phyloP scores from a whole-genome alignment of 2,888 invertebrate genomes.

The Andrena bicolor region DNA sequence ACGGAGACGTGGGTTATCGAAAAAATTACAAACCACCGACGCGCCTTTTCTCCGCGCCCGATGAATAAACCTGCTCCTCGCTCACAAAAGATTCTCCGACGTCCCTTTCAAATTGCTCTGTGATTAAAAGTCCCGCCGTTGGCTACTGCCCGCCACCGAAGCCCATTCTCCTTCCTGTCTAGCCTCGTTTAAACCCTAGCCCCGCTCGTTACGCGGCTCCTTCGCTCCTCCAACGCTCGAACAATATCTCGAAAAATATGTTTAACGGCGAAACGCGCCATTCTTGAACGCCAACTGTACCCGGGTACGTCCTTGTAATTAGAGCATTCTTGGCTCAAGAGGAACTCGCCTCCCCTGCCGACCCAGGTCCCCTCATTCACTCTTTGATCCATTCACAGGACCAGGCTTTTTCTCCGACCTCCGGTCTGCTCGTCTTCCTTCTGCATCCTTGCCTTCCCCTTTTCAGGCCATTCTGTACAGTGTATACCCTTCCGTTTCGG shows the following conservation, averaged over 20 bases:
- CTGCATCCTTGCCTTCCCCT: slow-evolving; percentile 9
- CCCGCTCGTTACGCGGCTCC: background rate
- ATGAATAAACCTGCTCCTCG: slow-evolving; percentile 37
- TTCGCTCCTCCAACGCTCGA: slow-evolving; percentile 1
- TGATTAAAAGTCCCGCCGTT: slow-evolving; percentile 75
- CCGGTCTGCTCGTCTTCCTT: slow-evolving; percentile 8
- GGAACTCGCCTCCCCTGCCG: background rate
- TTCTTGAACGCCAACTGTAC: slow-evolving; percentile 16
- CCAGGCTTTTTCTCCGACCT: slow-evolving; percentile 8
- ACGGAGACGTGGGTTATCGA: slow-evolving; percentile 31
- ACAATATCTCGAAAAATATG: slow-evolving; percentile 25
- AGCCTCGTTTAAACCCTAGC: slow-evolving; percentile 3
- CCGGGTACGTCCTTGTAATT: slow-evolving; percentile 40
- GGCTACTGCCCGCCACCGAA: slow-evolving; percentile 38
- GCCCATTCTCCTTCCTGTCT: slow-evolving; percentile 32
- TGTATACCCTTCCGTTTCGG: slow-evolving; percentile 9
- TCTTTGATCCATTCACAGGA: slow-evolving; percentile 42
- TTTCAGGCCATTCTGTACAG: slow-evolving; percentile 13
- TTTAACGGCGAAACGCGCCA: slow-evolving; percentile 28
- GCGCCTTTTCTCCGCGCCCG: slow-evolving; percentile 2
- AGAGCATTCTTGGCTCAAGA: slow-evolving; percentile 42
- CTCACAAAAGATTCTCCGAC: slow-evolving; percentile 57
- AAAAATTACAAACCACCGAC: slow-evolving; percentile 41
- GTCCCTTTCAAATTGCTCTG: slow-evolving; percentile 67
- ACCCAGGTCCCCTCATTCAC: slow-evolving; percentile 30